phyloP scores from a whole-genome alignment of 2,797 vertebrate genomes.

The Enteromius afrohamiltoni region DNA sequence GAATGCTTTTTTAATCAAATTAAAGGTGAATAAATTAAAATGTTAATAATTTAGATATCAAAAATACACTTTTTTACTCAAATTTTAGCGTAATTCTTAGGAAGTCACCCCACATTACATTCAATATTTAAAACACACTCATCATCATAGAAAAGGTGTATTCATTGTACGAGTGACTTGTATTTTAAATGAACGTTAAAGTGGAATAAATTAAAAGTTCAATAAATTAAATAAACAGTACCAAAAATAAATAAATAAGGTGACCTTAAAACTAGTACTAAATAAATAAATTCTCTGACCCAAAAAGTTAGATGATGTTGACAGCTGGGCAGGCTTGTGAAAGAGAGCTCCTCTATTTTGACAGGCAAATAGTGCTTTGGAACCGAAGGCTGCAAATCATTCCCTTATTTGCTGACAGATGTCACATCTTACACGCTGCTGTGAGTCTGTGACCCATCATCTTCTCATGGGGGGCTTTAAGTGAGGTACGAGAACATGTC shows the following conservation, averaged over 20 bases:
- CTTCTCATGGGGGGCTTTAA: slow-evolving; percentile 46
- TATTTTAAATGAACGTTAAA: neutral
- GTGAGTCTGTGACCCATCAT: slow-evolving; percentile 54
- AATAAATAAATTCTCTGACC: neutral
- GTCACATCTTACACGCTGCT: slow-evolving; percentile 43
- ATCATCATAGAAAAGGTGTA: neutral
- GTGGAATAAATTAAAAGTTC: neutral
- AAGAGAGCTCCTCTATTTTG: slow-evolving; percentile 29
- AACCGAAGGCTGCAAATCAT: slow-evolving; percentile 51
- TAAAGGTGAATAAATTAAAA: no score
- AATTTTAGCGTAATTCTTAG: accelerated
- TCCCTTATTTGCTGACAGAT: slow-evolving; percentile 53
- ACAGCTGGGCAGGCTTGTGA: slow-evolving; percentile 29
- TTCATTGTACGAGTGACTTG: neutral
- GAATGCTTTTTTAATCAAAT: no score
- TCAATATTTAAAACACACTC: neutral
- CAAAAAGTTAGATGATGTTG: neutral
- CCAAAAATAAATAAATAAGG: neutral
- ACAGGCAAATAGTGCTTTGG: slow-evolving; percentile 51
- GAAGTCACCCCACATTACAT: neutral
- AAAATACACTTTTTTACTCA: no score
- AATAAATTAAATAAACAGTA: neutral
- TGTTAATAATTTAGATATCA: no score
- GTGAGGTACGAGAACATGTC: slow-evolving; percentile 50
- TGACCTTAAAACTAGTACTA: neutral